These are phyloP conservation scores for Amiota mariae DNA, from an alignment of 2,888 invertebrate species.

Conservation along the genomic window DNA sequence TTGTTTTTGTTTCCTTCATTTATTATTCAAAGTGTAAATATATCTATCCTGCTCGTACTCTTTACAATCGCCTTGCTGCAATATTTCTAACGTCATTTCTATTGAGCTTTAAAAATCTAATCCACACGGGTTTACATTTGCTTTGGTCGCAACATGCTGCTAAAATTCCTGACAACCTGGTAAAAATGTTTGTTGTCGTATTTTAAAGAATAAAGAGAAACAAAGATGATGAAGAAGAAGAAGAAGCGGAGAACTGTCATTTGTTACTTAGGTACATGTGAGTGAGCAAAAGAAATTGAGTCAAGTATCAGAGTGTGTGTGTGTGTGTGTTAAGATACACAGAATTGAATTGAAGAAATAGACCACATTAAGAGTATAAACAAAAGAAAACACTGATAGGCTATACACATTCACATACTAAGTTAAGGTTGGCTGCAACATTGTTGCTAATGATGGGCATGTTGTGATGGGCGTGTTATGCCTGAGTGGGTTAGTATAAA, in stretches of 20 bases:
- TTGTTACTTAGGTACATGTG: too few species aligned
- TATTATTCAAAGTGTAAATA: constrained; percentile 29
- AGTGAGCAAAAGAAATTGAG: too few species aligned
- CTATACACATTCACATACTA: too few species aligned
- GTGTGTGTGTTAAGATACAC: too few species aligned
- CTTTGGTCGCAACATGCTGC: constrained; percentile 51
- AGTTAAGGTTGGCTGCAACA: constrained; percentile 34
- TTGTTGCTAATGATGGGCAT: constrained; percentile 32
- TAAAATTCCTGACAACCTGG: constrained; percentile 71
- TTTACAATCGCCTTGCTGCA: constrained; percentile 32
- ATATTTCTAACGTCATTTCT: constrained; percentile 68
- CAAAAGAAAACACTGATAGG: too few species aligned
- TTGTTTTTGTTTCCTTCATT: too few species aligned
- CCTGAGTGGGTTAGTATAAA: too few species aligned
- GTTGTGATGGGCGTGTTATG: too few species aligned
- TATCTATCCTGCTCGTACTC: constrained; percentile 54
- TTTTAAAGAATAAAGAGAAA: constrained; percentile 67
- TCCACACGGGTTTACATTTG: constrained; percentile 45
- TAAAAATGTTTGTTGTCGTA: constrained; percentile 73
- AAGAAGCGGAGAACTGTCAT: not conserved
- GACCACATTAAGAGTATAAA: too few species aligned
- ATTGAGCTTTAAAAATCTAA: constrained; percentile 71
- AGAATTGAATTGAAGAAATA: too few species aligned
- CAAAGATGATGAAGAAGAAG: constrained; percentile 41
- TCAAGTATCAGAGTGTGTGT: too few species aligned